phyloP scores from a whole-genome alignment of 2,113 vertebrate species.

The Corynorhinus townsendii region DNA sequence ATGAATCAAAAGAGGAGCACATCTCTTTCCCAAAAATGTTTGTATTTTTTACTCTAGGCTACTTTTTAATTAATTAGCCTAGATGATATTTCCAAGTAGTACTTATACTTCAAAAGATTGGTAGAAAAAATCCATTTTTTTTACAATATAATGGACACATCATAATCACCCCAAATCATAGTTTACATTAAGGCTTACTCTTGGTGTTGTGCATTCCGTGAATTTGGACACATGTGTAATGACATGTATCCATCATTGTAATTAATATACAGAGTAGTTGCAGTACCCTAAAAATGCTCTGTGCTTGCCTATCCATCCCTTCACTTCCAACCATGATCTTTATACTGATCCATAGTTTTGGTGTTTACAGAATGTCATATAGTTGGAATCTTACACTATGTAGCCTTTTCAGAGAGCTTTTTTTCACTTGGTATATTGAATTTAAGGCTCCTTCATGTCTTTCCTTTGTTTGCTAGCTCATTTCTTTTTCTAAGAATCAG shows the following conservation, averaged over 20 bases:
- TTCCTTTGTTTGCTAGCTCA: background rate
- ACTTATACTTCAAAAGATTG: background rate
- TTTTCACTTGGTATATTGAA: background rate
- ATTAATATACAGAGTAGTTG: background rate
- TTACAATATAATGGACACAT: background rate
- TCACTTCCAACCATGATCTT: background rate
- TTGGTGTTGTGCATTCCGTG: background rate
- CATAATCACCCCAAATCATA: background rate
- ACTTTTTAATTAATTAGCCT: background rate
- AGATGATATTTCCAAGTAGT: background rate
- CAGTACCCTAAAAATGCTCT: background rate
- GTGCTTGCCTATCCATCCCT: background rate
- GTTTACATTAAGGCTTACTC: background rate
- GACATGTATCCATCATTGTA: background rate
- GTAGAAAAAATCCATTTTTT: background rate
- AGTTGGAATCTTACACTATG: background rate
- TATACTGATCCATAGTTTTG: background rate
- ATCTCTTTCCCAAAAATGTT: background rate
- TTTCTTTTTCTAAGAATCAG: background rate
- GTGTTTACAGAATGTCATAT: background rate
- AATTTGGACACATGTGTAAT: background rate
- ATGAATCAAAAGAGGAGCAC: background rate
- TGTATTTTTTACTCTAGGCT: background rate
- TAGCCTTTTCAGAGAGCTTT: background rate
- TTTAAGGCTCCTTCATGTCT: background rate